Conservation (phyloP, 2,797 vertebrate species). For the Parauchenoglanis ngamensis region DNA sequence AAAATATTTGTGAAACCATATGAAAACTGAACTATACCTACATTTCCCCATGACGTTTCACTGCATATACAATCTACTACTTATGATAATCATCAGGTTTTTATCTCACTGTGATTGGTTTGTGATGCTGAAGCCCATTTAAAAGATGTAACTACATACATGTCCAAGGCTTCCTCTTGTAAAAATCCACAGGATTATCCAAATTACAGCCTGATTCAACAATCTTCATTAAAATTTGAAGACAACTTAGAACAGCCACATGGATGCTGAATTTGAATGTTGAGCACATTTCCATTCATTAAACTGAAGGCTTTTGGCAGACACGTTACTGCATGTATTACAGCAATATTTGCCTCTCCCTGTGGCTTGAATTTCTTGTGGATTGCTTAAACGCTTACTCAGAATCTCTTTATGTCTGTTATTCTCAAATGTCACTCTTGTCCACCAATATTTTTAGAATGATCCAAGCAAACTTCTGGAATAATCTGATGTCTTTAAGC, state of each 20-base stretch:
- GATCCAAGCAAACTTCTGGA: conserved; percentile 19
- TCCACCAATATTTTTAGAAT: conserved; percentile 4
- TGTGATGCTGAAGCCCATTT: neutral
- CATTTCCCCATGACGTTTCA: neutral
- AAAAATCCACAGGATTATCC: neutral
- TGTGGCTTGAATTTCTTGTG: neutral
- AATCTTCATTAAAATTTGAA: neutral
- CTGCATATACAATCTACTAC: conserved; percentile 3
- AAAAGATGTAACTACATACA: neutral
- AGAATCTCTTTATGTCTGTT: neutral
- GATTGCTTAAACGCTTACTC: conserved; percentile 5
- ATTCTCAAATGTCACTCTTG: neutral
- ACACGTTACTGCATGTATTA: neutral
- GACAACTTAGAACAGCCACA: neutral
- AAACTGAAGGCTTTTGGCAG: neutral
- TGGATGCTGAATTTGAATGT: neutral
- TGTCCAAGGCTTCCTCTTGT: neutral
- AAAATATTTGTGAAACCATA: neutral
- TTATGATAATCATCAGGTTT: neutral
- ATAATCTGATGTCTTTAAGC: conserved; percentile 14
- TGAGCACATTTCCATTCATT: neutral
- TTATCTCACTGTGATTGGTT: neutral
- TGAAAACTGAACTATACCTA: neutral
- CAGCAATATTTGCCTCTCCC: neutral
- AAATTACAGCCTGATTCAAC: neutral